Evolutionary conservation across 92 coral and sea anemone genomes (phyloP).

Genomic region (Umimayanthus chanpuru): DNA sequence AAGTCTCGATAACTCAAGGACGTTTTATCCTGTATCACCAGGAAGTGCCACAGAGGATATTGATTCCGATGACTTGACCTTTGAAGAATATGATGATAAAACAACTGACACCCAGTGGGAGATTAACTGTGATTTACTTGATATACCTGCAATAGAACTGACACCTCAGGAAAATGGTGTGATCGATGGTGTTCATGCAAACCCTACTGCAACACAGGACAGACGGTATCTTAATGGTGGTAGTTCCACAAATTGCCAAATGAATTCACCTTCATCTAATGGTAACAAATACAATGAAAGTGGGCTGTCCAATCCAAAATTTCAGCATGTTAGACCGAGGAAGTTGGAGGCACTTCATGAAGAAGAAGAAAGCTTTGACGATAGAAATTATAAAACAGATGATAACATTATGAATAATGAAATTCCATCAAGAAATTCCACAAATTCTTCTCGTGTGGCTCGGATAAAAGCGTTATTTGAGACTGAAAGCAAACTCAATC

Average conservation of each 20-base stretch:
- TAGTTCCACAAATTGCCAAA: not conserved
- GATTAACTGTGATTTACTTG: constrained; percentile 36
- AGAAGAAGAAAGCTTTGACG: constrained; percentile 70
- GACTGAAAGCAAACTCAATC: not conserved
- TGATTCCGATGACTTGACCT: not conserved
- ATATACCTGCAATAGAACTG: not conserved
- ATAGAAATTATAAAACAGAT: constrained; percentile 33
- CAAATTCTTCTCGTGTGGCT: constrained; percentile 28
- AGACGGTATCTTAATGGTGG: not conserved
- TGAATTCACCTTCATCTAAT: not conserved
- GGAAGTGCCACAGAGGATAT: constrained; percentile 14
- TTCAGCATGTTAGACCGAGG: constrained; percentile 47
- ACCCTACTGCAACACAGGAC: not conserved
- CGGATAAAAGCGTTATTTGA: constrained; percentile 25
- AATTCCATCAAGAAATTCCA: not conserved
- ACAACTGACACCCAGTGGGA: constrained; percentile 14
- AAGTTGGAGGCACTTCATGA: constrained; percentile 74
- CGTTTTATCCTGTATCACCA: not conserved
- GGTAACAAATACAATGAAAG: not conserved
- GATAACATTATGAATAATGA: not conserved
- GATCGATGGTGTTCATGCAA: not conserved
- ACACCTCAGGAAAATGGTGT: not conserved
- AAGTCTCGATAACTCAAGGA: not conserved
- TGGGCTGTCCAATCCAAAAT: not conserved
- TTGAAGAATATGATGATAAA: constrained; percentile 12